Base-by-base conservation (phyloP, 2,888 invertebrate genomes). In the Hirtodrosophila cameraria region DNA sequence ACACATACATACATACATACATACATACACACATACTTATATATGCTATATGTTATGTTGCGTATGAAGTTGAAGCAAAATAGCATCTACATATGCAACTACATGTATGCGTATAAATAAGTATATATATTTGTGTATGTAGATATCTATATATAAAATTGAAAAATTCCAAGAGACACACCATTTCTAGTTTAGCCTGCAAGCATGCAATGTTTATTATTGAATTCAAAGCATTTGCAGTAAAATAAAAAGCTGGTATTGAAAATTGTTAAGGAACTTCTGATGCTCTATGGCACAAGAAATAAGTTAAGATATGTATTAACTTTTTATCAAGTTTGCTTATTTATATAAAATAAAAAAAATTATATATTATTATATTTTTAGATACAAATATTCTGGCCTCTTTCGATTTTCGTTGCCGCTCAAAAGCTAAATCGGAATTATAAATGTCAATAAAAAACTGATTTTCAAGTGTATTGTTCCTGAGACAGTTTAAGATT, bases 141-240 rank as follows among this genome's bases (percentile, higher is more conserved):
- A 25, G 36, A 13, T 35, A 25, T 38, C 20, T 13, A 41, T 39
- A 60, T 50, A 60, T 67, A 59, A 85, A 77, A 85, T 77, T 73
- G 77, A 80, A 77, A 79, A 85, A 85, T 83, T 80, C 73, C 69
- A 43, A 52, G 38, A 57, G 61, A 52, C 59, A 52, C 59, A 60
- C 54, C 42, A 58, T 54, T 30, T 41, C 45, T 41, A 50, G 43
- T 18, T 38, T 12, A 23, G 45, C 36, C 57, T 48, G 70, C 66
- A 35, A 61, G 68, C 30, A 64, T 71, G 60, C 75, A 60, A 63
- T 53, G 67, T 55, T 61, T 74, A 73, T 74, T 74, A 73, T 73
- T 74, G 58, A 74, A 66, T 73, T 66, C 61, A 49, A 53, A 42
- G 53, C 41, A 52, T 38, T 48, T 36, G 43, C 25, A 60, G 31